A percentile compares a stretch with the other conserved stretches of the same genome.
These are phyloP conservation scores for Melinopterus prodromus DNA, from an alignment of 2,888 invertebrate species.

Conservation along the genomic window DNA sequence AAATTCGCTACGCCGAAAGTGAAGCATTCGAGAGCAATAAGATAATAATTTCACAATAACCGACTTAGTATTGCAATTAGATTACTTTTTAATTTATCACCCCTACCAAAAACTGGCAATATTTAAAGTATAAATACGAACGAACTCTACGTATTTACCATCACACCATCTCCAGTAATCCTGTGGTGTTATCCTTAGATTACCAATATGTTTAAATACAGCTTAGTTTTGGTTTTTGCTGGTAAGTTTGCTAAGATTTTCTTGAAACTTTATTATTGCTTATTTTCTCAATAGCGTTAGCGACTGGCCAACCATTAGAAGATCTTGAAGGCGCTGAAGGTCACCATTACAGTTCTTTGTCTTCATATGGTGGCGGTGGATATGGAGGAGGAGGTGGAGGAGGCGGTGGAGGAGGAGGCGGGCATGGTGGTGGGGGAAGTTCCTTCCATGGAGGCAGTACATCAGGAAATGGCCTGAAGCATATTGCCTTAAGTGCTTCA, in stretches of 20 bases:
- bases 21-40: not conserved
- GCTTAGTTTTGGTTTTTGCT: not conserved
- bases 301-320: slow-evolving; percentile 7
- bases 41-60: not conserved
- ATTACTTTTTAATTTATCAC: not conserved
- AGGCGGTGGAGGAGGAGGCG: slow-evolving; percentile 18
- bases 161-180: not conserved
- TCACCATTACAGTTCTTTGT: slow-evolving; percentile 36
- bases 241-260: not conserved
- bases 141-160: not conserved
- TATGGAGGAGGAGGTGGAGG: slow-evolving; percentile 23
- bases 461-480: slow-evolving; percentile 24
- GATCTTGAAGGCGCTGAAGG: slow-evolving; percentile 40
- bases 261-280: not conserved
- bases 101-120: not conserved
- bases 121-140: not conserved
- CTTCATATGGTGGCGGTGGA: slow-evolving; percentile 22
- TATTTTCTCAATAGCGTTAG: slow-evolving; percentile 11
- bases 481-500: slow-evolving; percentile 25
- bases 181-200: not conserved
- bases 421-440: slow-evolving; percentile 18
- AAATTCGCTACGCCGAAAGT: not conserved
- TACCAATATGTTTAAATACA: not conserved
- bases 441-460: slow-evolving; percentile 17
- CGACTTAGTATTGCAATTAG: not conserved